phyloP scores from a whole-genome alignment of 2,113 vertebrate species.

The Micromys minutus region DNA sequence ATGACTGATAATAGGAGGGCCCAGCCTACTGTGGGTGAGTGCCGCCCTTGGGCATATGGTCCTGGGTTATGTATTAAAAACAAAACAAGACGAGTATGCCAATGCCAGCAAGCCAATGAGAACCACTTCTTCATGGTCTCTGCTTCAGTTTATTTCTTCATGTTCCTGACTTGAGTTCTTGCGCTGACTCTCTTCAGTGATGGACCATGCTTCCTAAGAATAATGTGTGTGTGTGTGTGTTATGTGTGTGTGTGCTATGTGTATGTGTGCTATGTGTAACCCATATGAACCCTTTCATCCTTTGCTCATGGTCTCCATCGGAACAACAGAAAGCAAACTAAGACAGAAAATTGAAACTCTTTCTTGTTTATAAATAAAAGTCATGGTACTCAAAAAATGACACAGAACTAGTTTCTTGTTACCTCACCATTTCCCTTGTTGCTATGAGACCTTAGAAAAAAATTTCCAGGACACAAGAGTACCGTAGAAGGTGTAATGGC shows the following conservation, averaged over 20 bases:
- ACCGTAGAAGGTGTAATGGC: not conserved
- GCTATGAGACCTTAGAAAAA: not conserved
- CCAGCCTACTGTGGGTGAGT: not conserved
- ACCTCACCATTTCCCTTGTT: not conserved
- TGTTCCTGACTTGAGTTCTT: not conserved
- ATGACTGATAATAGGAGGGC: not conserved
- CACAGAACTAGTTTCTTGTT: not conserved
- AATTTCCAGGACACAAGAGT: not conserved
- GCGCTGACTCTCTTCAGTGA: not conserved
- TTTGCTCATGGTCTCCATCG: not conserved
- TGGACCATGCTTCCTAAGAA: not conserved
- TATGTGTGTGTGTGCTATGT: too few species aligned
- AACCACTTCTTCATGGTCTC: not conserved
- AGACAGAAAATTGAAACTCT: not conserved
- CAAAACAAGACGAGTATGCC: not conserved
- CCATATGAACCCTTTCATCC: not conserved
- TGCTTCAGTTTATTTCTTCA: not conserved
- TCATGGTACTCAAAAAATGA: not conserved
- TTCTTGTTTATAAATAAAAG: conserved; percentile 15
- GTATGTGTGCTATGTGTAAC: not conserved
- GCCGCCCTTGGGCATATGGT: not conserved
- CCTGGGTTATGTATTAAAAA: not conserved
- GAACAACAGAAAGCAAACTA: not conserved
- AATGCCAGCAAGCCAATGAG: not conserved
- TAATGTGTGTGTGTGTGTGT: not conserved